Evolutionary conservation across 1,140 invertebrate species (phyloP).

Genomic region (Drosophila lini): DNA sequence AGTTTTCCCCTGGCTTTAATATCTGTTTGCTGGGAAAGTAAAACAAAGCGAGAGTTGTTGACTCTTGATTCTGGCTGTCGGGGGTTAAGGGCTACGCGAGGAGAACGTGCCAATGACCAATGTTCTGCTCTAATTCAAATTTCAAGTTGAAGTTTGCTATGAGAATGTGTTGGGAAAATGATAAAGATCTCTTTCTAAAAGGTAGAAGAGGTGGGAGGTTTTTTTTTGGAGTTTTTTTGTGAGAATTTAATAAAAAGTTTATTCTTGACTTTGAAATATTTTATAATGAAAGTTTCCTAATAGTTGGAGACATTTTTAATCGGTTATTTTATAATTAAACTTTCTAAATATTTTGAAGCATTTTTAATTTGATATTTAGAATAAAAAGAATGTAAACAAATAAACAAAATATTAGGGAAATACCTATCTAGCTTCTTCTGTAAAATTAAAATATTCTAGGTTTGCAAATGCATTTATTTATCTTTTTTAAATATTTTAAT

Average conservation of each 20-base stretch:
- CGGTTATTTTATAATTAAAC: background rate
- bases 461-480: background rate
- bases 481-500: background rate
- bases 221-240: background rate
- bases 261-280: no score
- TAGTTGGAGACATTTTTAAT: background rate
- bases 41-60: conserved; percentile 69
- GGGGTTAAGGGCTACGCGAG: conserved; percentile 12
- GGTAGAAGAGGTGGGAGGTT: no score
- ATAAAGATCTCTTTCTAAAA: background rate
- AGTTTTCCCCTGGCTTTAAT: conserved; percentile 62
- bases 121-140: conserved; percentile 69
- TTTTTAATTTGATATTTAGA: background rate
- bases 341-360: background rate
- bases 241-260: no score
- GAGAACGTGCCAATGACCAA: conserved; percentile 43
- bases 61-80: conserved; percentile 57
- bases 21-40: conserved; percentile 77
- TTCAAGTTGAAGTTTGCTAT: background rate
- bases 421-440: background rate
- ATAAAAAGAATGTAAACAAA: no score
- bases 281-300: no score
- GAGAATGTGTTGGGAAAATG: conserved; percentile 4
- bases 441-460: background rate
- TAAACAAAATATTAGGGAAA: background rate